Evolutionary conservation across 1,140 invertebrate species (phyloP).

Genomic region (Chironomus striatipennis): DNA sequence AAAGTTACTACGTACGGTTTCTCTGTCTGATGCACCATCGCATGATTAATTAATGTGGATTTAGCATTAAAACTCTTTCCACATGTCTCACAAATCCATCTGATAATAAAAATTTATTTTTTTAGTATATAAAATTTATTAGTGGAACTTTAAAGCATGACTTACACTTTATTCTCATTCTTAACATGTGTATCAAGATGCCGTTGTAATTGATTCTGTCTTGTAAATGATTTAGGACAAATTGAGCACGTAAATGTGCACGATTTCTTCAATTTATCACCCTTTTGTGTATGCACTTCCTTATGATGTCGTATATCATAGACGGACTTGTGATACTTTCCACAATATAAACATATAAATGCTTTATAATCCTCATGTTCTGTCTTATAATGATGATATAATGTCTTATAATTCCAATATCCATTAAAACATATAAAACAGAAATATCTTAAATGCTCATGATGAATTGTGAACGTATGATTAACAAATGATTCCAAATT

Average conservation of each 20-base stretch:
- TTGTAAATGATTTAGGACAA: neutral
- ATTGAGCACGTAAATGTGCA: neutral
- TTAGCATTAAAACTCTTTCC: neutral
- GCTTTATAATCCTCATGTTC: neutral
- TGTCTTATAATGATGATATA: neutral
- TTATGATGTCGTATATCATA: neutral
- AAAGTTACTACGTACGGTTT: neutral
- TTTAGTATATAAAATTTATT: no score
- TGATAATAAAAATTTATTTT: no score
- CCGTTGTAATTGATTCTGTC: neutral
- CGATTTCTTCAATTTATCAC: neutral
- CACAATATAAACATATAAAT: neutral
- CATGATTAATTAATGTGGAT: constrained; percentile 17
- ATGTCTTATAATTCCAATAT: constrained; percentile 16
- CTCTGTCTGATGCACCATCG: neutral
- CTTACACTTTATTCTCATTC: constrained; percentile 10
- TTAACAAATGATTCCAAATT: constrained; percentile 7
- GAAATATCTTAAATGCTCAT: neutral
- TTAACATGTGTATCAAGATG: constrained; percentile 1
- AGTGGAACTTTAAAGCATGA: no score
- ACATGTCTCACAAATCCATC: constrained; percentile 16
- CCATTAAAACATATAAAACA: neutral
- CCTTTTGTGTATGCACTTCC: neutral
- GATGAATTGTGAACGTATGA: neutral
- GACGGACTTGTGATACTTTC: constrained; percentile 2